A percentile compares a stretch with the other conserved stretches of the same genome.
phyloP scores from a whole-genome alignment of 2,113 vertebrate genomes.

The Hipposideros armiger region DNA sequence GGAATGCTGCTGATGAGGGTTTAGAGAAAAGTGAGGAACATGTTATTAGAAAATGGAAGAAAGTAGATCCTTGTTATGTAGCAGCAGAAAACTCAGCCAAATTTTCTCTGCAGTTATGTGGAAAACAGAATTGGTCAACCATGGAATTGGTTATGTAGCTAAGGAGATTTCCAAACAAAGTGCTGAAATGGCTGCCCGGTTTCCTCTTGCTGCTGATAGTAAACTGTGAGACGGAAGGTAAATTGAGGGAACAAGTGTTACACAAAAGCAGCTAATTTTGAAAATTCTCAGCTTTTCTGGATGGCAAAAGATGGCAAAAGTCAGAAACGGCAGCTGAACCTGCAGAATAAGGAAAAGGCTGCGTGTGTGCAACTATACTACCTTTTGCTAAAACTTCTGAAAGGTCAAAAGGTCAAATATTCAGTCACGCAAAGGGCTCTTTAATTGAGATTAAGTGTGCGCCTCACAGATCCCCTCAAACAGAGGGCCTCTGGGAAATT shows the following conservation, averaged over 20 bases:
- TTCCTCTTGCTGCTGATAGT: not conserved
- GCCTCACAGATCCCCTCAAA: not conserved
- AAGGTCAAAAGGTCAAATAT: conserved; percentile 53
- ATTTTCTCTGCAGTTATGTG: not conserved
- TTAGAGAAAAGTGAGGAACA: not conserved
- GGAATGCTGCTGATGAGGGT: not conserved
- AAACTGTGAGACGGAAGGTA: not conserved
- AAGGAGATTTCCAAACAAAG: not conserved
- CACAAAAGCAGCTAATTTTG: not conserved
- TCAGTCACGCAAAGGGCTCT: conserved; percentile 9
- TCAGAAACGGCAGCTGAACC: not conserved
- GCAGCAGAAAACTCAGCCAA: not conserved
- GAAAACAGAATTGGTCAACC: not conserved
- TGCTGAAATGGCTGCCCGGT: not conserved
- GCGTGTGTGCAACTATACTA: not conserved
- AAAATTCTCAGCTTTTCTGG: not conserved
- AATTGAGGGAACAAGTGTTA: not conserved
- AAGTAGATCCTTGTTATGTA: not conserved
- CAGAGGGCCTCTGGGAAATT: not conserved
- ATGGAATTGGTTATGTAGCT: not conserved
- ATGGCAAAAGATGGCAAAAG: not conserved
- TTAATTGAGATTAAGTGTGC: not conserved
- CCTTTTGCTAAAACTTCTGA: conserved; percentile 39
- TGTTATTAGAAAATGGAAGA: not conserved
- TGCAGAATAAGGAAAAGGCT: not conserved